Evolutionary conservation across 2,113 vertebrate genomes (phyloP).

Genomic region (Glaucidium brasilianum): DNA sequence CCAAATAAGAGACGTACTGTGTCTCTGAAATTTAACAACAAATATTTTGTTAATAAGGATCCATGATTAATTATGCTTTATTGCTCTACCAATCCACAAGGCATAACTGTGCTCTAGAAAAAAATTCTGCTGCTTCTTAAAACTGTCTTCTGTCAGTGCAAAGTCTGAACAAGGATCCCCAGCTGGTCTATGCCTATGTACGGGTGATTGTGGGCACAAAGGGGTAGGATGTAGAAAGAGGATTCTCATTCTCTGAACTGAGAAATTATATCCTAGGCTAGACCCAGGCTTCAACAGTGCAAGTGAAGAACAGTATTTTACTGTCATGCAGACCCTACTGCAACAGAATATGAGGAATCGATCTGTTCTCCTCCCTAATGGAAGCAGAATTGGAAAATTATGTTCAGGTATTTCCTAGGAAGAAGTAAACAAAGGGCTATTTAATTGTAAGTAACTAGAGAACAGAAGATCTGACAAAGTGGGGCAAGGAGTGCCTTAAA

Average conservation of each 20-base stretch:
- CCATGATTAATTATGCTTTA: neutral
- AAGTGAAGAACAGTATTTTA: neutral
- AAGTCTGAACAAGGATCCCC: neutral
- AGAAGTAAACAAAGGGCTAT: no score
- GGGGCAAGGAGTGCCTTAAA: no score
- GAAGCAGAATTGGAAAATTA: neutral
- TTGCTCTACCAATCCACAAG: neutral
- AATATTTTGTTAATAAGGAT: neutral
- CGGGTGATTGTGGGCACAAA: neutral
- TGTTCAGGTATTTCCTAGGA: neutral
- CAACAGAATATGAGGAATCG: rapidly evolving
- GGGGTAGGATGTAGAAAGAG: neutral
- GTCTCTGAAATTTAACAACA: neutral
- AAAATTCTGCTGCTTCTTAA: neutral
- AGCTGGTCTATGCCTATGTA: no score
- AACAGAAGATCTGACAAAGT: neutral
- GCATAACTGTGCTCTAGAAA: neutral
- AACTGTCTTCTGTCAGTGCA: neutral
- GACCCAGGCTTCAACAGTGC: neutral
- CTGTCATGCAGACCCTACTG: neutral
- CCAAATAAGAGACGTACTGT: neutral
- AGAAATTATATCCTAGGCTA: neutral
- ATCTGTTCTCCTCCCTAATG: neutral
- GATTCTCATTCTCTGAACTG: neutral
- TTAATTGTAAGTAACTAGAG: neutral